Evolutionary conservation across 2,888 invertebrate species (phyloP).

Genomic region (Pyrgus malvae): DNA sequence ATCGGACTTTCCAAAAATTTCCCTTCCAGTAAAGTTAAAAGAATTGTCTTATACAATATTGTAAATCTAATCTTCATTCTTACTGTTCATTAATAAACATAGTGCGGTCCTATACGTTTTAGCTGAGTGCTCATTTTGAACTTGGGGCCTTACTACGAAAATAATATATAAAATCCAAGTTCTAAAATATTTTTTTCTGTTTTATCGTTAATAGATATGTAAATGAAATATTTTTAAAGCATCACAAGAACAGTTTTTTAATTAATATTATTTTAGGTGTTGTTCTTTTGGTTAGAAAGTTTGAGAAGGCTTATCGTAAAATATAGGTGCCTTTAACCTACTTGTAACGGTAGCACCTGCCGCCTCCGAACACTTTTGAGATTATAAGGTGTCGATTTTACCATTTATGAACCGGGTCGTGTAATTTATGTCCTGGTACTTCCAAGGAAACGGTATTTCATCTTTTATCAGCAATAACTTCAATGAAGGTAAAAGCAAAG

Average conservation of each 20-base stretch:
- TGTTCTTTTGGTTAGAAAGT: not conserved
- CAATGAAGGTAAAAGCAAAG: not conserved
- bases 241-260: no score
- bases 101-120: no score
- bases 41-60: no score
- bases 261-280: not conserved
- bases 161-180: no score
- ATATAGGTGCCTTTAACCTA: constrained; percentile 17
- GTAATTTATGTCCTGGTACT: constrained; percentile 18
- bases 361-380: constrained; percentile 20
- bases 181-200: no score
- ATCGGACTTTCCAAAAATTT: no score
- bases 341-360: constrained; percentile 21
- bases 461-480: constrained; percentile 15
- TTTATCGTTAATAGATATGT: not conserved
- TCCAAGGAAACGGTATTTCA: constrained; percentile 22
- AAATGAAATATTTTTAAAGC: no score
- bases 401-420: constrained; percentile 13
- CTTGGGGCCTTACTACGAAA: no score
- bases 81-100: no score
- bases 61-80: no score
- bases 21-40: no score
- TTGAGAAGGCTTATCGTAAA: constrained; percentile 7
- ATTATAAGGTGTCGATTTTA: constrained; percentile 25
- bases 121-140: no score